Conservation (phyloP, 2,797 vertebrate species). For the Syndactyla subalaris region DNA sequence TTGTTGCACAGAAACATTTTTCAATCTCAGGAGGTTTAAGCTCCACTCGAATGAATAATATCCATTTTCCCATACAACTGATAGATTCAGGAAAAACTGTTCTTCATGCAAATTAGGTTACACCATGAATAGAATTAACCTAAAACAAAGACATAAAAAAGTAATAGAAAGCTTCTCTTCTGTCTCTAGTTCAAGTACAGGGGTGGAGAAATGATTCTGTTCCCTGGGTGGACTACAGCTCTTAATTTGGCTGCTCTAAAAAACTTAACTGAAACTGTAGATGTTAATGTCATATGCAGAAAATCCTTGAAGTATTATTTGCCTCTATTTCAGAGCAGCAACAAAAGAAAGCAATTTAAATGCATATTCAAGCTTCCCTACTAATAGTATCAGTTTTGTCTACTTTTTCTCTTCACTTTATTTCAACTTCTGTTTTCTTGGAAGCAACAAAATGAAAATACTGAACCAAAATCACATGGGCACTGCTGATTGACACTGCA, state of each 20-base stretch:
- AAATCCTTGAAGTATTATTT: neutral
- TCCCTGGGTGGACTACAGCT: neutral
- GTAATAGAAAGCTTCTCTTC: neutral
- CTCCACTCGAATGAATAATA: slow-evolving; percentile 19
- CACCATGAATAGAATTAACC: slow-evolving; percentile 9
- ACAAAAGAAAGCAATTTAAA: neutral
- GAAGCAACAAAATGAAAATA: neutral
- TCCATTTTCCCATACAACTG: slow-evolving; percentile 13
- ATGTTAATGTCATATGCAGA: neutral
- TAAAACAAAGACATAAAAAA: neutral
- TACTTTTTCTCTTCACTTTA: neutral
- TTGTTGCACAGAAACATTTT: slow-evolving; percentile 45
- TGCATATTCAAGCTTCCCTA: neutral
- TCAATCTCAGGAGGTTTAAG: slow-evolving; percentile 31
- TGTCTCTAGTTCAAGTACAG: neutral
- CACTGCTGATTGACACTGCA: neutral
- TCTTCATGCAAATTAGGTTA: slow-evolving; percentile 30
- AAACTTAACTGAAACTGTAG: neutral
- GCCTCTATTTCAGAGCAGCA: neutral
- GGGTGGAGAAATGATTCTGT: neutral
- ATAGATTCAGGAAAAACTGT: slow-evolving; percentile 27
- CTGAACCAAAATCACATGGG: neutral
- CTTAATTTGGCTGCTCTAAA: neutral
- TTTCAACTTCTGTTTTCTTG: neutral
- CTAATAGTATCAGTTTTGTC: neutral